Conservation (phyloP, 2,113 vertebrate species). For the Nyctereutes procyonoides region DNA sequence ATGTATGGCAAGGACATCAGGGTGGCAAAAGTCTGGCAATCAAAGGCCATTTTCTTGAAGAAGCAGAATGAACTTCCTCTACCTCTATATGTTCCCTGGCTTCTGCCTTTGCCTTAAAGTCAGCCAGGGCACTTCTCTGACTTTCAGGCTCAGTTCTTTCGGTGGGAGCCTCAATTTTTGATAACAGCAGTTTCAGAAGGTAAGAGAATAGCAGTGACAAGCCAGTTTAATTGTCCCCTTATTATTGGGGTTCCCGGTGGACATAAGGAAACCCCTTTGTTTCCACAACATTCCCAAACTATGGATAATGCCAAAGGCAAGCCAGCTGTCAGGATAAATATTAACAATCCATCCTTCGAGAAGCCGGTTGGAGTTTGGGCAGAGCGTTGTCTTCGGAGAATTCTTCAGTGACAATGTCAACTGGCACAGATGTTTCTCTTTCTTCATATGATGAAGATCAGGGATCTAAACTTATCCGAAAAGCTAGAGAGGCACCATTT, state of each 20-base stretch:
- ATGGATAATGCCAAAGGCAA: neutral
- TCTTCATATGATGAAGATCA: too few relatives aligned
- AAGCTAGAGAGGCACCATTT: too few relatives aligned
- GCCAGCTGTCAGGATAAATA: neutral
- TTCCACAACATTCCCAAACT: neutral
- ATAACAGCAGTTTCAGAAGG: neutral
- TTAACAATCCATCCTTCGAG: neutral
- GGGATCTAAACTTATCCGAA: too few relatives aligned
- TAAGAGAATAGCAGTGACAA: neutral
- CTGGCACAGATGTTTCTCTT: too few relatives aligned
- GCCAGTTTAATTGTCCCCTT: neutral
- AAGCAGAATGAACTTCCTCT: neutral
- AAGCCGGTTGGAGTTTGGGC: too few relatives aligned
- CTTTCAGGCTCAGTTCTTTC: neutral
- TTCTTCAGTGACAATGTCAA: too few relatives aligned
- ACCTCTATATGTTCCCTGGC: neutral
- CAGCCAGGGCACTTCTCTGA: neutral
- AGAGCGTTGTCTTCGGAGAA: too few relatives aligned
- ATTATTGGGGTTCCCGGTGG: neutral
- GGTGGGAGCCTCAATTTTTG: neutral
- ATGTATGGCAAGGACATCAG: neutral
- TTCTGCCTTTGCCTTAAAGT: neutral
- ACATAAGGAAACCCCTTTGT: neutral
- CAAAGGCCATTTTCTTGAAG: neutral
- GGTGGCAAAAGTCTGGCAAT: neutral